Conservation (phyloP, 2,113 vertebrate genomes). For the Pterocles orientalis region DNA sequence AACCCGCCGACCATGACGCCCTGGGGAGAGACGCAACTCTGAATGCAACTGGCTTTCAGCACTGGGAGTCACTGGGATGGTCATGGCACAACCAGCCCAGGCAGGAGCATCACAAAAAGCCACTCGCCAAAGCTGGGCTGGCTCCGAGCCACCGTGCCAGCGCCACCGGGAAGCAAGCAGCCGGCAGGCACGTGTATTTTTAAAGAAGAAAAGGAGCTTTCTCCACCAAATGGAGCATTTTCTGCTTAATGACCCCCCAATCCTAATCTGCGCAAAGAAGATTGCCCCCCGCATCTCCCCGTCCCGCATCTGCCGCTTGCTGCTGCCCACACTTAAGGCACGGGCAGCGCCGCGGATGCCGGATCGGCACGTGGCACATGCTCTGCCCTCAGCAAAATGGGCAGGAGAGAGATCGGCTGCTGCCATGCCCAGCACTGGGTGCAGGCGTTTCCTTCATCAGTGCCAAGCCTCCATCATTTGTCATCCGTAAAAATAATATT, state of each 20-base stretch:
- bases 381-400: slow-evolving; percentile 46
- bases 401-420: not conserved
- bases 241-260: slow-evolving; percentile 40
- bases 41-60: not conserved
- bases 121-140: not conserved
- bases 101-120: not conserved
- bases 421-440: not conserved
- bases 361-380: not conserved
- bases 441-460: slow-evolving; percentile 15
- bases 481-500: slow-evolving; percentile 58
- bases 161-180: not conserved
- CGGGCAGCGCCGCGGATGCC: not conserved
- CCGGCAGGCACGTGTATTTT: not conserved
- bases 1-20: accelerated
- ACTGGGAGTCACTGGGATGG: not conserved
- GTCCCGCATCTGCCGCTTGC: not conserved
- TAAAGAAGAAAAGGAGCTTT: slow-evolving; percentile 28
- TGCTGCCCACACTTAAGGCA: not conserved
- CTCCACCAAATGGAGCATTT: slow-evolving; percentile 36
- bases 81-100: not conserved
- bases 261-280: slow-evolving; percentile 35
- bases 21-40: accelerated
- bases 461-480: slow-evolving; percentile 48
- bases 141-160: not conserved
- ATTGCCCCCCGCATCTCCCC: not conserved